phyloP scores from a whole-genome alignment of 2,888 invertebrate species.

The Oxyteleia sp. region DNA sequence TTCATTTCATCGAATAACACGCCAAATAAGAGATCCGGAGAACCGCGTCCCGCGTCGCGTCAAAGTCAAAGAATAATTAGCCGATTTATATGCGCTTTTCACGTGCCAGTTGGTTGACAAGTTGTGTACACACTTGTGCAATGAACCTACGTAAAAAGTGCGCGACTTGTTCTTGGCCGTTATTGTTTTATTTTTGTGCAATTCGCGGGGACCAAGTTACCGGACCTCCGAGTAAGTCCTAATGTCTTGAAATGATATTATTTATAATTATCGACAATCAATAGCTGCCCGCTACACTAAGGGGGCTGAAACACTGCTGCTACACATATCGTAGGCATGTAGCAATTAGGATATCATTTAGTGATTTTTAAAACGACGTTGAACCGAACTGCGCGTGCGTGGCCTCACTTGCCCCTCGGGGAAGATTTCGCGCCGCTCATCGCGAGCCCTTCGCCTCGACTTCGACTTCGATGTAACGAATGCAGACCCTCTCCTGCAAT shows the following conservation, averaged over 20 bases:
- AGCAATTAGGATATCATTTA: slow-evolving; percentile 84
- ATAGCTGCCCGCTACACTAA: slow-evolving; percentile 74
- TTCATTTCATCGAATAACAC: slow-evolving; percentile 76
- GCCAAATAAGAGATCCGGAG: slow-evolving; percentile 73
- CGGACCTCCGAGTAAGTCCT: slow-evolving; percentile 81
- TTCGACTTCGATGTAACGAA: slow-evolving; percentile 92
- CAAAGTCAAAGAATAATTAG: not conserved
- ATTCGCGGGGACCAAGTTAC: not conserved
- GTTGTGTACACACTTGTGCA: too few species aligned
- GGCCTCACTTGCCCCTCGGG: slow-evolving; percentile 88
- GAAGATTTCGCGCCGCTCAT: slow-evolving; percentile 90
- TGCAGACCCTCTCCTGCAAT: slow-evolving; percentile 90
- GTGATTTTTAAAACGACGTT: slow-evolving; percentile 72
- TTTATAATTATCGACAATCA: slow-evolving; percentile 76
- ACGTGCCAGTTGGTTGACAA: too few species aligned
- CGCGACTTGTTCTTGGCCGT: not conserved
- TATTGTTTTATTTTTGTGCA: not conserved
- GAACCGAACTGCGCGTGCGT: slow-evolving; percentile 26
- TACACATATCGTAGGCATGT: slow-evolving; percentile 80
- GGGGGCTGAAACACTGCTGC: slow-evolving; percentile 73
- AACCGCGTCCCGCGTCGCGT: not conserved
- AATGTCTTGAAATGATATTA: slow-evolving; percentile 72
- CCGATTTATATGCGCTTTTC: not conserved
- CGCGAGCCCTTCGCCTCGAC: slow-evolving; percentile 94
- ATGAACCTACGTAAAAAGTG: not conserved